phyloP scores from a whole-genome alignment of 2,113 vertebrate genomes.

The Mustela nigripes region DNA sequence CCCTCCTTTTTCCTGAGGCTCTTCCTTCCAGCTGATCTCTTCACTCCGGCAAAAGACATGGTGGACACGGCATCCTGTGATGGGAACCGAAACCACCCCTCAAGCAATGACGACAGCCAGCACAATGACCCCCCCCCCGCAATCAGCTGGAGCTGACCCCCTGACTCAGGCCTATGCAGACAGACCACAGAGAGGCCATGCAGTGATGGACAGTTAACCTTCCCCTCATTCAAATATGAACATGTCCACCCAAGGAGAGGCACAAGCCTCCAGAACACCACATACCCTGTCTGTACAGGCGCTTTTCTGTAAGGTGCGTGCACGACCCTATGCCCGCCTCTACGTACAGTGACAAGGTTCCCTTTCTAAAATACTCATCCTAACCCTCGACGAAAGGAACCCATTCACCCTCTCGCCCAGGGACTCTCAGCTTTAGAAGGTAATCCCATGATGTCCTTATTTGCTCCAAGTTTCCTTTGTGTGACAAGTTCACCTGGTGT shows the following conservation, averaged over 20 bases:
- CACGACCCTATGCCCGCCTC: background rate
- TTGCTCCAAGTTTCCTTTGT: background rate
- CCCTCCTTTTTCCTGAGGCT: background rate
- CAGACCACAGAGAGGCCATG: background rate
- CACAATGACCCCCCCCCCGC: background rate
- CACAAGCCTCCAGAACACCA: background rate
- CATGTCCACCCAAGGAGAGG: background rate
- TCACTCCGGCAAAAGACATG: background rate
- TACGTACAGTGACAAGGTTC: background rate
- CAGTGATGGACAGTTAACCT: background rate
- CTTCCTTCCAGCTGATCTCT: background rate
- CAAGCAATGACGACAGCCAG: background rate
- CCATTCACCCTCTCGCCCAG: background rate
- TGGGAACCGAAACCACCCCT: background rate
- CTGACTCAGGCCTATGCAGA: background rate
- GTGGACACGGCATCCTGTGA: background rate
- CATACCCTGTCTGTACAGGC: background rate
- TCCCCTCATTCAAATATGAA: background rate
- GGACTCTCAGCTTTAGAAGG: background rate
- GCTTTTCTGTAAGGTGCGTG: background rate
- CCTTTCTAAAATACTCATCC: background rate
- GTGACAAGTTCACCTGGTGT: background rate
- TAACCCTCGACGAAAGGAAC: background rate
- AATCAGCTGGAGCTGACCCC: background rate
- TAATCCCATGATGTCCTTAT: background rate